Conservation (phyloP, 2,113 vertebrate species). For the Parus major region DNA sequence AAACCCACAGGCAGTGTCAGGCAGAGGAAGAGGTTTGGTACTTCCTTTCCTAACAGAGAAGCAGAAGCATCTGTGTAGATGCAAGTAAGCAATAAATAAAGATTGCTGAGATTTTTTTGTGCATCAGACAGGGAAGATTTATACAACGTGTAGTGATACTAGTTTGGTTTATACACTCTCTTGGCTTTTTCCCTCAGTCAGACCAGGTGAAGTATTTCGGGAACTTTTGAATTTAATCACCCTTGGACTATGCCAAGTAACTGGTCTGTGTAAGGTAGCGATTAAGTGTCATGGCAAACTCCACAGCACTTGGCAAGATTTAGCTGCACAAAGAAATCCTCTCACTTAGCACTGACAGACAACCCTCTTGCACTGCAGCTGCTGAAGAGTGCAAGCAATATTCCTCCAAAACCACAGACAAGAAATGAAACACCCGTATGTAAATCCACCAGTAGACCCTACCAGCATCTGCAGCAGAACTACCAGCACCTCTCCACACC, state of each 20-base stretch:
- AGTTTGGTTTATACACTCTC: neutral
- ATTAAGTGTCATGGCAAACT: accelerated
- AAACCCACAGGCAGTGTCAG: neutral
- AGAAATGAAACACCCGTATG: neutral
- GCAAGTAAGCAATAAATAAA: neutral
- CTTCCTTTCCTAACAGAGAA: neutral
- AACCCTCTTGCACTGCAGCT: neutral
- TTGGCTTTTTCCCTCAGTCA: neutral
- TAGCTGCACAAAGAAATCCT: neutral
- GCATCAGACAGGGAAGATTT: neutral
- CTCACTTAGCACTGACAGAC: neutral
- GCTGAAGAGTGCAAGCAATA: neutral
- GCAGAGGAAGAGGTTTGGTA: neutral
- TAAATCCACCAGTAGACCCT: neutral
- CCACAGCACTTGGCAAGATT: neutral
- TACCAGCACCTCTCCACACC: neutral
- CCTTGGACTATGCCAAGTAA: neutral
- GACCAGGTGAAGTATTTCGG: neutral
- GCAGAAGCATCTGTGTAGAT: neutral
- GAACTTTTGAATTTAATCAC: neutral
- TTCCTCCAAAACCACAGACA: neutral
- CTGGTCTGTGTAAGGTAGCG: neutral
- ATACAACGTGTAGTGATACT: neutral
- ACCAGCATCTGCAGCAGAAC: neutral
- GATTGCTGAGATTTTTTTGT: neutral